phyloP scores from a whole-genome alignment of 92 coral and sea anemone species.

The Palythoa heliodiscus region DNA sequence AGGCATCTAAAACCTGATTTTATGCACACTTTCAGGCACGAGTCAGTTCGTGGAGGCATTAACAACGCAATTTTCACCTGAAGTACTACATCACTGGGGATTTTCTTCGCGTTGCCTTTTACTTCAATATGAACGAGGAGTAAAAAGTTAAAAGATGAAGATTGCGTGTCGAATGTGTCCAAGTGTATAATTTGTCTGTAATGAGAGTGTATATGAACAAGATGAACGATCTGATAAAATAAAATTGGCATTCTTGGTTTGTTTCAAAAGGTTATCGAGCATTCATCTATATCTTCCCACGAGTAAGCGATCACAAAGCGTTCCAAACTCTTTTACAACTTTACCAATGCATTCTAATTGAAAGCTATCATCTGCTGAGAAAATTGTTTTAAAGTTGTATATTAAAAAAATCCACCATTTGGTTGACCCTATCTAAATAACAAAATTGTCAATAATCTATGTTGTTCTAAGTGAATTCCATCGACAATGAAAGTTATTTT shows the following conservation, averaged over 20 bases:
- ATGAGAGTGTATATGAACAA: slow-evolving; percentile 29
- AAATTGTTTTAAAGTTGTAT: background rate
- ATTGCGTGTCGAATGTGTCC: slow-evolving; percentile 41
- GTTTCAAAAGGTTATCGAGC: slow-evolving; percentile 26
- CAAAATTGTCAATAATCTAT: background rate
- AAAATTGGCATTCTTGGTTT: slow-evolving; percentile 17
- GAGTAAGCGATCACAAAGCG: background rate
- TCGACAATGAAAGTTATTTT: background rate
- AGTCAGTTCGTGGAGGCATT: background rate
- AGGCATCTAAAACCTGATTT: background rate
- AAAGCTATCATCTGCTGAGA: background rate
- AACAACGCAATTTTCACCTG: slow-evolving; percentile 16
- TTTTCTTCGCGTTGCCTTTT: background rate
- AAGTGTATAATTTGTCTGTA: slow-evolving; percentile 35
- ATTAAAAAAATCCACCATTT: background rate
- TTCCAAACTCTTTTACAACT: background rate
- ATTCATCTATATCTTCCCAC: background rate
- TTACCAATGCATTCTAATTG: background rate
- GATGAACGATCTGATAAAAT: slow-evolving; percentile 15
- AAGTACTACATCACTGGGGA: background rate
- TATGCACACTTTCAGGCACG: slow-evolving; percentile 11
- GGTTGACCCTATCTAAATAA: background rate
- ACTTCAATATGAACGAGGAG: background rate
- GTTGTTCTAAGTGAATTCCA: slow-evolving; percentile 7
- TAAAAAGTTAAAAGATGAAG: background rate